These are phyloP conservation scores for Coregonus ussuriensis DNA, from an alignment of 2,797 vertebrate genomes.

Conservation along the genomic window DNA sequence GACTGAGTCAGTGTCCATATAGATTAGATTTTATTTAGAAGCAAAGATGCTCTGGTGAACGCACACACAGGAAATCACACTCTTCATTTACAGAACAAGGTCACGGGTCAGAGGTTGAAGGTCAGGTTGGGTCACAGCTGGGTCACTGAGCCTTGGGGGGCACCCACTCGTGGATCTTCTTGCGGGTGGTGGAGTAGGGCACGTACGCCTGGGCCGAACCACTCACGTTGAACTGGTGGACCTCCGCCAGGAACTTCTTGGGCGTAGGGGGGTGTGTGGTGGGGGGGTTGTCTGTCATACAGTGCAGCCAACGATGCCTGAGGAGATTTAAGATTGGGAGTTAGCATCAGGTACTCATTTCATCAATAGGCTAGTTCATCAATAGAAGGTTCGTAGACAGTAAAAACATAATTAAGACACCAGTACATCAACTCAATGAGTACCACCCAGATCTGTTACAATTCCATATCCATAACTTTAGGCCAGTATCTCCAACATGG, in stretches of 20 bases:
- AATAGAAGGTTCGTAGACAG: neutral
- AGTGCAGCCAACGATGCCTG: slow-evolving; percentile 98
- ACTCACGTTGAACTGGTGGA: slow-evolving; percentile 89
- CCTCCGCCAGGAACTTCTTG: slow-evolving; percentile 89
- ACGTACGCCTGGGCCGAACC: slow-evolving; percentile 85
- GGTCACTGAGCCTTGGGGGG: slow-evolving; percentile 75
- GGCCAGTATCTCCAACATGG: too few relatives aligned
- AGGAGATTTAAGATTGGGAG: neutral
- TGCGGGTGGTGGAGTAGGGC: slow-evolving; percentile 91
- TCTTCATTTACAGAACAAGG: slow-evolving; percentile 66
- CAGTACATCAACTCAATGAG: neutral
- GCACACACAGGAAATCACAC: slow-evolving; percentile 33
- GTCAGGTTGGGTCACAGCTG: neutral
- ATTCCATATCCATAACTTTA: too few relatives aligned
- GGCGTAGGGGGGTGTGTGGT: slow-evolving; percentile 86
- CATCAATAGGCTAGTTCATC: neutral
- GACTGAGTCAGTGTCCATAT: slow-evolving; percentile 10
- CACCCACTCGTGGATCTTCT: slow-evolving; percentile 97
- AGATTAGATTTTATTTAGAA: slow-evolving; percentile 58
- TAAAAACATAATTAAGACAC: neutral
- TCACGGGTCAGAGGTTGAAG: neutral
- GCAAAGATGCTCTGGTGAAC: neutral
- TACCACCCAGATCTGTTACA: too few relatives aligned
- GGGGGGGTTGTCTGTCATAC: slow-evolving; percentile 90
- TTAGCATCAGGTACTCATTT: neutral